A percentile compares a stretch with the other conserved stretches of the same genome.
These are phyloP conservation scores for Odontocolon sp. DNA, from an alignment of 2,888 invertebrate genomes.

Conservation along the genomic window DNA sequence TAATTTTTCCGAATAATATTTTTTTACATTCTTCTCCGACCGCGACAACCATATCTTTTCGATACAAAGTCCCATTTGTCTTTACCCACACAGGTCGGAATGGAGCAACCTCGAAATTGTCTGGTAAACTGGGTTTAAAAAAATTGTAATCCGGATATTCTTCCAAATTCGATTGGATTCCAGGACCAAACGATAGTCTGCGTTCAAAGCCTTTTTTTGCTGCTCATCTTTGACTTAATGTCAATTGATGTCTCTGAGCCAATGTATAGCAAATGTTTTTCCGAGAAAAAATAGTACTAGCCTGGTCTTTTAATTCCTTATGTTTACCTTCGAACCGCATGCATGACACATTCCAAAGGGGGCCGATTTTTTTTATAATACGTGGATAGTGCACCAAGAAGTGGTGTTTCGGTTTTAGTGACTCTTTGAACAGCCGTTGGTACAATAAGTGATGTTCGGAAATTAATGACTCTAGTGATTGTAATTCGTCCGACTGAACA, in stretches of 20 bases:
- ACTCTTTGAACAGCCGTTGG: not conserved
- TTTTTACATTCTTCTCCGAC: not conserved
- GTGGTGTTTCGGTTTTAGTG: conserved; percentile 42
- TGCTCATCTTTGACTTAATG: conserved; percentile 37
- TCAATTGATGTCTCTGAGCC: conserved; percentile 44
- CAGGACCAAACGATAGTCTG: conserved; percentile 22
- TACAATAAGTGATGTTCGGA: conserved; percentile 1
- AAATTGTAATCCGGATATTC: not conserved
- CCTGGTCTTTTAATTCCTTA: conserved; percentile 35
- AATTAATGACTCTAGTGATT: not conserved
- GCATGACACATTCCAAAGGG: conserved; percentile 39
- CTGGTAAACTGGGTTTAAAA: not conserved
- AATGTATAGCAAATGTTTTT: conserved; percentile 47
- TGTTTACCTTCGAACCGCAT: conserved; percentile 51
- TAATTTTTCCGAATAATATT: not conserved
- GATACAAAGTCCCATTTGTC: conserved; percentile 18
- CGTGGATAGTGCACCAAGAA: conserved; percentile 50
- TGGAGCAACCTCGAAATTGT: not conserved
- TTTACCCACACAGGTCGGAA: conserved; percentile 2
- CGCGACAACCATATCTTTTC: conserved; percentile 16
- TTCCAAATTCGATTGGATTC: not conserved
- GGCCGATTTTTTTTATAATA: conserved; percentile 41
- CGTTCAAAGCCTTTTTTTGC: conserved; percentile 32
- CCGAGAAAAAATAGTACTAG: conserved; percentile 17
- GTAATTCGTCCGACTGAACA: not conserved